These are phyloP conservation scores for Drosophila asahinai DNA, from an alignment of 1,140 invertebrate species.

Conservation along the genomic window DNA sequence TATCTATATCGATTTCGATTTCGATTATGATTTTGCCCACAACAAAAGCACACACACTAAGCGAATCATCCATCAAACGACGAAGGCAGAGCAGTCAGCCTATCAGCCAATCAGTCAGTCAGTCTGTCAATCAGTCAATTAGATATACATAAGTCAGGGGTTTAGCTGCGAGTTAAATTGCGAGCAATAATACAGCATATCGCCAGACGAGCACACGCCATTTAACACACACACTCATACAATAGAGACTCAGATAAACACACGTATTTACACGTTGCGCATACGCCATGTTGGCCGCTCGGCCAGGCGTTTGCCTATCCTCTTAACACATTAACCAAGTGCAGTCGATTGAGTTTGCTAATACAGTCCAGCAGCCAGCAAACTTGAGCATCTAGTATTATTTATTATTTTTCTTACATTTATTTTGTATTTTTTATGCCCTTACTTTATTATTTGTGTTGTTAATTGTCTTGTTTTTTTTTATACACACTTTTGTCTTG, in stretches of 20 bases:
- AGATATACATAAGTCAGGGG: conserved; percentile 18
- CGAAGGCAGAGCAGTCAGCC: conserved; percentile 22
- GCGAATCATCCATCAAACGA: conserved; percentile 32
- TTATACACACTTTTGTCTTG: conserved; percentile 63
- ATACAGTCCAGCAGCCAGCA: conserved; percentile 27
- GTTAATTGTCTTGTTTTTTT: conserved; percentile 40
- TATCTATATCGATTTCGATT: conserved; percentile 17
- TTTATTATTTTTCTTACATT: conserved; percentile 2
- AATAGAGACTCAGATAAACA: background rate
- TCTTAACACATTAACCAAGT: conserved; percentile 52
- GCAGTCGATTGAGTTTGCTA: conserved; percentile 34
- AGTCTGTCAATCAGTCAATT: conserved; percentile 21
- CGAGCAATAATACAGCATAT: conserved; percentile 47
- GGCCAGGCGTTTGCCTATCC: conserved; percentile 28
- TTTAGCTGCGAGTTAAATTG: conserved; percentile 29
- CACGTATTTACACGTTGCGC: conserved; percentile 24
- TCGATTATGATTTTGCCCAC: conserved; percentile 36
- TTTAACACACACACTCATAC: conserved; percentile 17
- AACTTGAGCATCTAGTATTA: conserved; percentile 46
- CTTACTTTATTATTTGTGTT: conserved; percentile 33
- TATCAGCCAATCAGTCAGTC: conserved; percentile 4
- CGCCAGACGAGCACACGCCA: conserved; percentile 20
- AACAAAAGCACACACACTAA: conserved; percentile 37
- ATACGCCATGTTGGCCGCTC: conserved; percentile 41
- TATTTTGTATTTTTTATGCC: conserved; percentile 1